These are phyloP conservation scores for Platysteira castanea DNA, from an alignment of 2,113 vertebrate genomes.

Conservation along the genomic window DNA sequence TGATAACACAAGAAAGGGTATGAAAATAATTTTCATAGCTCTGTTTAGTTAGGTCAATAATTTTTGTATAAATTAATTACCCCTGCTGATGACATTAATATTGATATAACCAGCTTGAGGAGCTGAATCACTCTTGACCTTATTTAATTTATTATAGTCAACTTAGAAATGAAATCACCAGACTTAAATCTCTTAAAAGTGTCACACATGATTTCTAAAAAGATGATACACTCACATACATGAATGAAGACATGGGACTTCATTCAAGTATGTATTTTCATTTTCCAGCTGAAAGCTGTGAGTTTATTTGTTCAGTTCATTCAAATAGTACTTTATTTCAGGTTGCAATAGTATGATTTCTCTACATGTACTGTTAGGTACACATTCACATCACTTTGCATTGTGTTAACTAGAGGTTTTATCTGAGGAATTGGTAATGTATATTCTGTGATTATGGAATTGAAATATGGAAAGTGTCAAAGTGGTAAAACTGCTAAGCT, in stretches of 20 bases:
- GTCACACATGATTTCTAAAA: not conserved
- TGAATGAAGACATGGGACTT: not conserved
- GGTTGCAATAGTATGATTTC: not conserved
- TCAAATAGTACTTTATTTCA: not conserved
- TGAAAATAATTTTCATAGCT: not conserved
- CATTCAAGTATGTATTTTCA: not conserved
- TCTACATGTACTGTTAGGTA: not conserved
- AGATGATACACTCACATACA: fast-evolving
- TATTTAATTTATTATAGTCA: not conserved
- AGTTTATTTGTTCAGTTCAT: not conserved
- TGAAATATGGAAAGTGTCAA: not conserved
- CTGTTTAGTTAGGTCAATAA: not conserved
- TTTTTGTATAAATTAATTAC: not conserved
- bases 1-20: not conserved
- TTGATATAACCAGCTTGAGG: not conserved
- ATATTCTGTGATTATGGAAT: not conserved
- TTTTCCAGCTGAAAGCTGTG: not conserved
- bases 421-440: not conserved
- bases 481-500: not conserved
- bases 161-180: not conserved
- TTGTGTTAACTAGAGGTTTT: not conserved
- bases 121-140: not conserved
- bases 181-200: not conserved
- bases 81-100: not conserved
- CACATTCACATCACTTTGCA: not conserved